phyloP scores from a whole-genome alignment of 1,140 invertebrate genomes.

The Brachionus calyciflorus region DNA sequence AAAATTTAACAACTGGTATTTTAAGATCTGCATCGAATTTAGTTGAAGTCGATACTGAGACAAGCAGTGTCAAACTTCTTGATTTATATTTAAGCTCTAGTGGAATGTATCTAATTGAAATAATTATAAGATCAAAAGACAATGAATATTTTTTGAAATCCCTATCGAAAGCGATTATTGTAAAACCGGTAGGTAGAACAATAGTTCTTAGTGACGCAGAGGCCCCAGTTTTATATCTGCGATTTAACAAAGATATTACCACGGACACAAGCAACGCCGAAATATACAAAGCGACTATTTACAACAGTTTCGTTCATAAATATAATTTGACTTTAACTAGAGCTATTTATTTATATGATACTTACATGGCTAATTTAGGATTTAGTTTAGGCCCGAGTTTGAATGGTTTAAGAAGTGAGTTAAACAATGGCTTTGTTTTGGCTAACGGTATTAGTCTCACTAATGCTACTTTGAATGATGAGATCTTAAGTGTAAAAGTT shows the following conservation, averaged over 20 bases:
- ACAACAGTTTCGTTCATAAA: neutral
- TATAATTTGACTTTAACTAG: constrained; percentile 10
- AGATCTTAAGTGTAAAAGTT: no score
- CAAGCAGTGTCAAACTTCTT: neutral
- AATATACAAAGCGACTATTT: neutral
- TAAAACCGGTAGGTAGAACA: neutral
- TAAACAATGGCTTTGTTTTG: constrained; percentile 23
- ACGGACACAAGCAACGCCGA: neutral
- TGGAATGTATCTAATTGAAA: constrained; percentile 8
- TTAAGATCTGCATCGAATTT: neutral
- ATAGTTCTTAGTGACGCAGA: neutral
- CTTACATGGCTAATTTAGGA: constrained; percentile 1
- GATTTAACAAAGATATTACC: neutral
- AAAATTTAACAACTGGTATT: neutral
- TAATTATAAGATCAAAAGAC: neutral
- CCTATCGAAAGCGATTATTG: neutral
- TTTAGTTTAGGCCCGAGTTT: neutral
- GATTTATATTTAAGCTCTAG: neutral
- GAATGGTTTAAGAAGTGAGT: neutral
- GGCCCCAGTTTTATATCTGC: neutral
- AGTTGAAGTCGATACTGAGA: neutral
- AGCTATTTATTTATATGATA: constrained; percentile 1
- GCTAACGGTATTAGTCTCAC: neutral
- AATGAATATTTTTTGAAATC: neutral
- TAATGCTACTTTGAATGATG: neutral